Evolutionary conservation across 2,888 invertebrate genomes (phyloP), one percentile per base, ranked within the genome.

Genomic region (Caenorhabditis sinica): DNA sequence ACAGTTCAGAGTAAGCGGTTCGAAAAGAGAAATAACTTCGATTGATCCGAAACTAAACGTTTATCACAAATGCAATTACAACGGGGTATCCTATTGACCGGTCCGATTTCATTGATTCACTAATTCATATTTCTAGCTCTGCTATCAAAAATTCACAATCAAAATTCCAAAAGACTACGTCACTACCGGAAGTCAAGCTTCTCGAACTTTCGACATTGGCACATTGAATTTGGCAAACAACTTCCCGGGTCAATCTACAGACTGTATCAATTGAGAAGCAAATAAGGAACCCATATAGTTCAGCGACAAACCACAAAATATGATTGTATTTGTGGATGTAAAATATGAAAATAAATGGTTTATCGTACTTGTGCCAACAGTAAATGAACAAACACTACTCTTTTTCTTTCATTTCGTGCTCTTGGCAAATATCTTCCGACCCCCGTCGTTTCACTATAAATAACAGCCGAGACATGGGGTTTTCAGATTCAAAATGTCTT

Each of bases 51-150:
- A 87, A 43, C 61, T 89, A 49, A 89, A 89, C 40, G 82, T 89
- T 45, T 89, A 89, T 74, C 89, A 89, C 83, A 87, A 88, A 51
- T 89, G 89, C 75, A 86, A 89, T 56, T 87, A 89, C 69, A 88
- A 86, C 61, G 86, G 86, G 71, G 79, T 79, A 56, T 15, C 9
- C 43, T 56, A 53, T 53, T 75, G 53, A 49, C 30, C 20, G 40
- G 43, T 63, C 53, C 28, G 56, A 56, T 33, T 75, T 61, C 15
- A 53, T 49, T 9, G 20, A 30, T 56, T 49, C 8, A 20, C 45
- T 43, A 17, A 13, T 63, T 13, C 40, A 40, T 79, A 25, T 71
- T 79, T 79, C 8, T 36, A 79, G 79, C 82, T 82, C 6, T 89
- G 89, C 63, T 85, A 89, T 75, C 86, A 87, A 61, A 88, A 88